Evolutionary conservation across 2,797 vertebrate species (phyloP), one percentile per base, ranked within the genome.

Genomic region (Pseudomugil tenellus): DNA sequence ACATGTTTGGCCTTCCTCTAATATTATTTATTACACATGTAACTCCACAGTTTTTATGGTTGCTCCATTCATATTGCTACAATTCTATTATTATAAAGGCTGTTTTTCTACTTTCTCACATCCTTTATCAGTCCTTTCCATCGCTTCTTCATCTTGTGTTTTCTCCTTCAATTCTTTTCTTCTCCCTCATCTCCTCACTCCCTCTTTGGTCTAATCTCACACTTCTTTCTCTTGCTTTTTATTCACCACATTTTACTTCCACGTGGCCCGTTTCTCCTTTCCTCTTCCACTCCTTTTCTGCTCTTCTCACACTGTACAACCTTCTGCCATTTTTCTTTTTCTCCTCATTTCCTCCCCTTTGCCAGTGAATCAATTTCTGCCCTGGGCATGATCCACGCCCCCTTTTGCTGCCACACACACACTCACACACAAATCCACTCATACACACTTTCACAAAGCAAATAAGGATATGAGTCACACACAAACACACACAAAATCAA

Each of bases 321-420:
- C 87, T 88, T 80, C 84, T 87, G 64, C 75, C 87, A 92, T 92
- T 91, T 92, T 87, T 91, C 86, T 92, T 91, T 90, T 80, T 81
- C 87, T 90, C 80, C 87, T 93, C 89, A 91, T 94, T 93, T 93
- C 91, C 91, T 92, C 82, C 85, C 66, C 77, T 86, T 84, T 51
- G 67, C 79, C 75, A 83, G 80, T 84, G 87, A 92, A 92, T 92
- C 91, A 93, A 91, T 93, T 92, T 91, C 86, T 88, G 90, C 91
- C 88, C 83, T 76, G 51, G 85, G 89, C 89, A 78, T 71, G 72
- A 72, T 80, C 72, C 51, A 79, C 68, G 61, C 75, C 79, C 67
- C 61, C 46, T 65, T 72, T 66, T 31, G 2, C 74, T 39, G 6
- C 61, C 77, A 63, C 66, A 59, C 76, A 61, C 56, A 61, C 62